Conservation (phyloP, 2,113 vertebrate species). For the Butastur rufipennis region DNA sequence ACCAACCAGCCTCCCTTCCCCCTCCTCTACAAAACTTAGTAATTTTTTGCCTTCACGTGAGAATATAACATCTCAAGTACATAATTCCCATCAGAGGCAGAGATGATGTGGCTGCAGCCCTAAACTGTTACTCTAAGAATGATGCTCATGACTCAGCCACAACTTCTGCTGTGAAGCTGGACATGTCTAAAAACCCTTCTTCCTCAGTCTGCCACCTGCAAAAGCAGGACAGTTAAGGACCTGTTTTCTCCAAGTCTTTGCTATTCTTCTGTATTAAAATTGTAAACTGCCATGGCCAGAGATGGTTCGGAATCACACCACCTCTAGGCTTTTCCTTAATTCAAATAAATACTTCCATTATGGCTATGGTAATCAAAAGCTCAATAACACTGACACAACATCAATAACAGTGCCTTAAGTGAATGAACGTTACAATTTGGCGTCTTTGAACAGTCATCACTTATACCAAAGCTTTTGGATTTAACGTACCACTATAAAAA, state of each 20-base stretch:
- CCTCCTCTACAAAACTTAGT: neutral
- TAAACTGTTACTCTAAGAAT: neutral
- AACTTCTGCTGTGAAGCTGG: neutral
- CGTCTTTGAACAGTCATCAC: neutral
- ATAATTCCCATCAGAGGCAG: neutral
- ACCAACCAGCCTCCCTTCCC: neutral
- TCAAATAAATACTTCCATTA: neutral
- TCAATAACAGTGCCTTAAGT: neutral
- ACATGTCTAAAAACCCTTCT: neutral
- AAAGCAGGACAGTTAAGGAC: neutral
- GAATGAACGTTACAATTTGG: neutral
- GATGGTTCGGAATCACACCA: neutral
- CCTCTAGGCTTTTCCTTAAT: neutral
- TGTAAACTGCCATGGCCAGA: neutral
- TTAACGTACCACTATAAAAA: neutral
- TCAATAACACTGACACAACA: neutral
- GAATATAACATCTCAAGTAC: neutral
- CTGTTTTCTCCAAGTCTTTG: neutral
- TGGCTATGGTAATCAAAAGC: neutral
- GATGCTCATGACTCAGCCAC: neutral
- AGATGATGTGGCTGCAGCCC: neutral
- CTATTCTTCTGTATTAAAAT: neutral
- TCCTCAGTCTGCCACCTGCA: neutral
- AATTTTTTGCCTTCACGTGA: neutral
- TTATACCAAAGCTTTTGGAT: neutral